phyloP scores from a whole-genome alignment of 2,797 vertebrate species.

The Sebastes alutus region DNA sequence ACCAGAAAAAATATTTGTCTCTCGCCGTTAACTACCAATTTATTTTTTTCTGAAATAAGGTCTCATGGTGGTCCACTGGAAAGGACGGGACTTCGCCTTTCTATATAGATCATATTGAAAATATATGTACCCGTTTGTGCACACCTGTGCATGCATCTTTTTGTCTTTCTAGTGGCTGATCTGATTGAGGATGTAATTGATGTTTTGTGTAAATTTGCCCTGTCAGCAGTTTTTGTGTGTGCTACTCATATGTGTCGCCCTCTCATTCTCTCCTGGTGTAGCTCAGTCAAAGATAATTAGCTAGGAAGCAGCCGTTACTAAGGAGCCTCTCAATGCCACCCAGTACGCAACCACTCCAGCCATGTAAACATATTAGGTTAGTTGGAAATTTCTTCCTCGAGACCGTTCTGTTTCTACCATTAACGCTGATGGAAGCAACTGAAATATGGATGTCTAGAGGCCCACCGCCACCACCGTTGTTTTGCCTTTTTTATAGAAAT shows the following conservation, averaged over 20 bases:
- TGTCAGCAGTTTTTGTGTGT: constrained; percentile 24
- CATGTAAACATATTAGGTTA: constrained; percentile 20
- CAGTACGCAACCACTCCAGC: background rate
- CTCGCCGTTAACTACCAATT: no score
- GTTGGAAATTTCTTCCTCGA: background rate
- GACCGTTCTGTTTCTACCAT: background rate
- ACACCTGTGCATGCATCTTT: background rate
- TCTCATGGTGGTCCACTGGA: no score
- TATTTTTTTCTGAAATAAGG: no score
- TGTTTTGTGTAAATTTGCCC: constrained; percentile 18
- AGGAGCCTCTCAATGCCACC: constrained; percentile 28
- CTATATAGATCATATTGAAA: background rate
- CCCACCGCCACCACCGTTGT: background rate
- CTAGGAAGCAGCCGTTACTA: constrained; percentile 40
- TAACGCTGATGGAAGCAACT: background rate
- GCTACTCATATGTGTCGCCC: background rate
- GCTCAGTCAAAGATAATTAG: constrained; percentile 59
- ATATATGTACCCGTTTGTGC: background rate
- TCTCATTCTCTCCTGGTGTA: constrained; percentile 23
- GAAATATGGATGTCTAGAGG: background rate
- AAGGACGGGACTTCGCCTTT: no score
- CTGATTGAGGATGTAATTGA: background rate
- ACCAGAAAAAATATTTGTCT: no score
- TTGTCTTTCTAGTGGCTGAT: background rate
- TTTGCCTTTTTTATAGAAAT: no score